Conservation (phyloP, 2,888 invertebrate species). For the Megastigmus dorsalis region DNA sequence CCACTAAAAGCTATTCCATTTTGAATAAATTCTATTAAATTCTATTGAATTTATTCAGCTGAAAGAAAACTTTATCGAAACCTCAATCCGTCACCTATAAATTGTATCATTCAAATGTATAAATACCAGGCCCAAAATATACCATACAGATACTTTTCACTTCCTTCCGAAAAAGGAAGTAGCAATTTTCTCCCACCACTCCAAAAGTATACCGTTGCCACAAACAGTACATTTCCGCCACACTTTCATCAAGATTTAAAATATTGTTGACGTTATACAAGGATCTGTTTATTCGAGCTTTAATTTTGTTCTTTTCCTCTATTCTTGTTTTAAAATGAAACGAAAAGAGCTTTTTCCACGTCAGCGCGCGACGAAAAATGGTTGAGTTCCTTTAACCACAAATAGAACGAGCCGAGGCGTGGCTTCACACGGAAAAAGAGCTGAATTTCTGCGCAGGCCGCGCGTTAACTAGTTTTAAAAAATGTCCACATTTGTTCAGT, state of each 20-base stretch:
- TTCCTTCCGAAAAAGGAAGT: not conserved
- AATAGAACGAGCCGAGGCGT: slow-evolving; percentile 35
- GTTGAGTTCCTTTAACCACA: slow-evolving; percentile 51
- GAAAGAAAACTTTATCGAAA: no score
- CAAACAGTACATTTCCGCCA: slow-evolving; percentile 6
- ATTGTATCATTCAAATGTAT: not conserved
- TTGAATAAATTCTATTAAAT: no score
- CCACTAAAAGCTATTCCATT: no score
- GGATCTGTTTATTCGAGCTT: slow-evolving; percentile 43
- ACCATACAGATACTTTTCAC: not conserved
- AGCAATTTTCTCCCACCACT: slow-evolving; percentile 5
- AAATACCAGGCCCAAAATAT: not conserved
- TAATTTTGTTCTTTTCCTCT: slow-evolving; percentile 24
- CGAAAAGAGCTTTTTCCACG: slow-evolving; percentile 42
- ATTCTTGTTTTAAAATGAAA: not conserved
- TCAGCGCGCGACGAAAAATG: slow-evolving; percentile 42
- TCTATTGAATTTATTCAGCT: no score
- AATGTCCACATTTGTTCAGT: slow-evolving; percentile 23
- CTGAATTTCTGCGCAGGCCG: slow-evolving; percentile 19
- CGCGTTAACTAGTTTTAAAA: slow-evolving; percentile 35
- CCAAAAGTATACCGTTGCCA: slow-evolving; percentile 18
- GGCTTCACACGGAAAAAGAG: slow-evolving; percentile 46
- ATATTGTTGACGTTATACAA: slow-evolving; percentile 35
- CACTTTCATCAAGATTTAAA: slow-evolving; percentile 48
- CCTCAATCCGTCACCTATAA: no score